These are phyloP conservation scores for Synergus laeviventris DNA, from an alignment of 2,888 invertebrate genomes.

Conservation along the genomic window DNA sequence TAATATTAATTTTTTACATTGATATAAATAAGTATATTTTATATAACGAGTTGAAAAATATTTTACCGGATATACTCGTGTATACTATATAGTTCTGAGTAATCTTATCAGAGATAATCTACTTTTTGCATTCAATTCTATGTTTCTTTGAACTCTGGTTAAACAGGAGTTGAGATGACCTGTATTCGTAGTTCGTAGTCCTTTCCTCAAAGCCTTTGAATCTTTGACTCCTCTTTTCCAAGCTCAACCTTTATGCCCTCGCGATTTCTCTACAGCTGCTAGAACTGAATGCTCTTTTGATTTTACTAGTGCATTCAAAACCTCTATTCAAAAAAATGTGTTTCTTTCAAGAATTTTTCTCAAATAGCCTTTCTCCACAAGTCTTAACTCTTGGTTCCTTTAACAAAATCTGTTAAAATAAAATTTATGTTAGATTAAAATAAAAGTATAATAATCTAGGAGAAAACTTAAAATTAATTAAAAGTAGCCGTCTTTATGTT, in stretches of 20 bases:
- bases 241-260: conserved; percentile 19
- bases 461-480: too few relatives aligned
- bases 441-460: too few relatives aligned
- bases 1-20: too few relatives aligned
- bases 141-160: conserved; percentile 18
- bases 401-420: background rate
- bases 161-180: conserved; percentile 15
- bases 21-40: too few relatives aligned
- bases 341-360: too few relatives aligned
- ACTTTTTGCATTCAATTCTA: conserved; percentile 3
- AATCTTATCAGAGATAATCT: conserved; percentile 13
- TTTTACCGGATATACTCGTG: background rate
- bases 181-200: background rate
- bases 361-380: too few relatives aligned
- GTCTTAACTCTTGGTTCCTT: background rate
- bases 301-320: conserved; percentile 14
- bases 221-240: conserved; percentile 20
- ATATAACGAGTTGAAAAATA: background rate
- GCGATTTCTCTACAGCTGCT: conserved; percentile 26
- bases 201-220: conserved; percentile 25
- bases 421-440: too few relatives aligned
- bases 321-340: background rate
- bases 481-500: too few relatives aligned
- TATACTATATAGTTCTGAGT: background rate
- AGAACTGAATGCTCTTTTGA: conserved; percentile 17